Evolutionary conservation across 2,888 invertebrate genomes (phyloP).

Genomic region (Sclerodermus sp.): DNA sequence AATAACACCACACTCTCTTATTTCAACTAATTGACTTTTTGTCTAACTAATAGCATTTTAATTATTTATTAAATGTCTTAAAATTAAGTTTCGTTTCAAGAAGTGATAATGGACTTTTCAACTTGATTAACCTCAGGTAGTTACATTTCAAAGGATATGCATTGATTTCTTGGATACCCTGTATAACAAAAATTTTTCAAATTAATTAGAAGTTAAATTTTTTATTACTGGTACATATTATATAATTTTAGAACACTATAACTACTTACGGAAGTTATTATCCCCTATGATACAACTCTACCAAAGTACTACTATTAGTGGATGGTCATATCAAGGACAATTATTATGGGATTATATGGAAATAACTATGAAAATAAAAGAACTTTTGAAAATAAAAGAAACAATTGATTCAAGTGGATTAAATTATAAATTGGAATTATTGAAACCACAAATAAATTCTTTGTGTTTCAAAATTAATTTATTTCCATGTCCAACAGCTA

Average conservation of each 20-base stretch:
- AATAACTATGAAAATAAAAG: conserved; percentile 65
- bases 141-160: too few species aligned
- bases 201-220: too few species aligned
- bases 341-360: conserved; percentile 73
- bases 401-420: conserved; percentile 41
- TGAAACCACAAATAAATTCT: conserved; percentile 60
- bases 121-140: too few species aligned
- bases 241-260: conserved; percentile 65
- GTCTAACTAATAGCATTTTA: too few species aligned
- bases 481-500: conserved; percentile 59
- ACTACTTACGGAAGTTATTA: conserved; percentile 66
- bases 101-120: too few species aligned
- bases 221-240: neutral
- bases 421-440: conserved; percentile 58
- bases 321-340: conserved; percentile 75
- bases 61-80: too few species aligned
- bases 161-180: too few species aligned
- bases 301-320: conserved; percentile 63
- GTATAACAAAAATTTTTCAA: too few species aligned
- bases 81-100: too few species aligned
- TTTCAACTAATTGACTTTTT: too few species aligned
- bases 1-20: too few species aligned
- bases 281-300: conserved; percentile 64
- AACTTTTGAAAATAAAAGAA: conserved; percentile 29
- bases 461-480: conserved; percentile 60